phyloP scores from a whole-genome alignment of 35 echinoderm and acorn worm genomes.

The Heliocidaris tuberculata region DNA sequence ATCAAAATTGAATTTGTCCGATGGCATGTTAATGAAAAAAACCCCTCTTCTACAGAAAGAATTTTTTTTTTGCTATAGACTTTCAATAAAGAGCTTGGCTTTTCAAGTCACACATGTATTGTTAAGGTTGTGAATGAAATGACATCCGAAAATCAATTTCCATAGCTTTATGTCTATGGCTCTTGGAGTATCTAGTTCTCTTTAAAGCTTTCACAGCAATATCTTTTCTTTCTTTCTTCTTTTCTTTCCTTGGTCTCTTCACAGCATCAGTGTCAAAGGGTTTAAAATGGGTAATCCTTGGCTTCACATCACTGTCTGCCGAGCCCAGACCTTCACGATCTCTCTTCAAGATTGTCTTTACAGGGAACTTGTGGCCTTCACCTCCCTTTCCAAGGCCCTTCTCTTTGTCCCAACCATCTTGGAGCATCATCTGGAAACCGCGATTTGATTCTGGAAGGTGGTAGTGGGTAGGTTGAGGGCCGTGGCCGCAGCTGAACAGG shows the following conservation, averaged over 20 bases:
- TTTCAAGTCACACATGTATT: neutral
- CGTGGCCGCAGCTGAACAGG: conserved; percentile 81
- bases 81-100: neutral
- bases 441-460: conserved; percentile 84
- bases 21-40: neutral
- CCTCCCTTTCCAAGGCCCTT: conserved; percentile 85
- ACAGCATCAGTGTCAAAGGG: conserved; percentile 78
- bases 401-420: conserved; percentile 95
- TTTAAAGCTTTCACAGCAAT: neutral
- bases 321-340: conserved; percentile 84
- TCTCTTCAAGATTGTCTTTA: conserved; percentile 93
- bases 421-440: conserved; percentile 87
- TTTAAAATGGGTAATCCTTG: conserved; percentile 93
- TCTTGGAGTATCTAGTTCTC: neutral
- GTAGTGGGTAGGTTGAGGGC: conserved; percentile 69
- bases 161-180: conserved; percentile 1
- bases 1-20: neutral
- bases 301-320: conserved; percentile 42
- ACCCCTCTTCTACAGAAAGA: neutral
- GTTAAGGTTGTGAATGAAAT: neutral
- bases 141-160: conserved; percentile 30
- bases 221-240: conserved; percentile 26
- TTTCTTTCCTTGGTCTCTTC: conserved; percentile 67
- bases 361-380: conserved; percentile 80
- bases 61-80: neutral